Conservation (phyloP, 1,140 invertebrate genomes). For the Diabrotica virgifera region DNA sequence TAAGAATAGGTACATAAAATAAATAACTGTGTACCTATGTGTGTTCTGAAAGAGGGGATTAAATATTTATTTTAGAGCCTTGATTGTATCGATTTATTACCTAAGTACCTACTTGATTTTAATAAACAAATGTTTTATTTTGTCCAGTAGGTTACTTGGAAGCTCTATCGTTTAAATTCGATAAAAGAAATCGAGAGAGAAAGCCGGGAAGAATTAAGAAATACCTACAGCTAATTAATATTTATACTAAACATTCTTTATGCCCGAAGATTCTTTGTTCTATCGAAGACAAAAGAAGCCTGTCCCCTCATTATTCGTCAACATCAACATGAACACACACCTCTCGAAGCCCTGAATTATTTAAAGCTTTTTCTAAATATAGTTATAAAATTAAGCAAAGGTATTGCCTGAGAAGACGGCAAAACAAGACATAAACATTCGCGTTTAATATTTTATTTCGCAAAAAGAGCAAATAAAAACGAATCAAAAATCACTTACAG, state of each 20-base stretch:
- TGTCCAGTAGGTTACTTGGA: too few species aligned
- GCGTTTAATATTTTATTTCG: conserved; percentile 38
- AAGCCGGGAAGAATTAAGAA: too few species aligned
- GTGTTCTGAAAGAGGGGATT: too few species aligned
- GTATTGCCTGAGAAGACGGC: not conserved
- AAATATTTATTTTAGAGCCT: too few species aligned
- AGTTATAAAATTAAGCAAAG: conserved; percentile 34
- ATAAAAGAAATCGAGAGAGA: too few species aligned
- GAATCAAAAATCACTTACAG: conserved; percentile 28
- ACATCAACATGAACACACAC: not conserved
- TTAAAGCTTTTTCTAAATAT: conserved; percentile 33
- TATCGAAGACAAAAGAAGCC: not conserved
- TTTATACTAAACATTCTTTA: conserved; percentile 1
- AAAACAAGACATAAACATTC: conserved; percentile 36
- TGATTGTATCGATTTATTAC: too few species aligned
- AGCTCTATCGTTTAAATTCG: too few species aligned
- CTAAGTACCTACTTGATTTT: too few species aligned
- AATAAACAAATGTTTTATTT: too few species aligned
- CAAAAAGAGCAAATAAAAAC: conserved; percentile 26
- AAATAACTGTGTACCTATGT: too few species aligned
- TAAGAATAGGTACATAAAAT: too few species aligned
- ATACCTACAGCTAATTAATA: not conserved
- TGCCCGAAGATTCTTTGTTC: not conserved
- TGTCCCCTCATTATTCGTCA: conserved; percentile 4
- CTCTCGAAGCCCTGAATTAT: conserved; percentile 26